Evolutionary conservation across 2,113 vertebrate species (phyloP).

Genomic region (Illadopsis cleaveri): DNA sequence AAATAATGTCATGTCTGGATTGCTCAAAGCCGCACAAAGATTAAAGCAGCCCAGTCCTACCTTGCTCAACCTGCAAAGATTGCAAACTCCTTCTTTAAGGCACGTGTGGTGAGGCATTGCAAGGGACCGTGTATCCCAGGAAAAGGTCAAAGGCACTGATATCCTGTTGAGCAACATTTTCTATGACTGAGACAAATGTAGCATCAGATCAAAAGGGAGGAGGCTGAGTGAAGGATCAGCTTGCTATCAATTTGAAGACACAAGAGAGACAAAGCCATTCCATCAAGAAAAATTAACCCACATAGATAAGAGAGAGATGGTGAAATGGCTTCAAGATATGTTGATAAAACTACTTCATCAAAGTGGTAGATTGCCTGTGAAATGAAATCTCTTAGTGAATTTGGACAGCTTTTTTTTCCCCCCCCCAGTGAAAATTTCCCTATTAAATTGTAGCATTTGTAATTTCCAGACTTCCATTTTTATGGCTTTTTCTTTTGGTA

Average conservation of each 20-base stretch:
- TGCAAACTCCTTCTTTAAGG: conserved; percentile 24
- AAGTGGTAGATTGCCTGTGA: background rate
- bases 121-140: conserved; percentile 41
- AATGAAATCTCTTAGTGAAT: background rate
- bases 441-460: background rate
- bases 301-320: conserved; percentile 15
- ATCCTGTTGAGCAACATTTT: conserved; percentile 72
- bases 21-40: conserved; percentile 57
- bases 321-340: background rate
- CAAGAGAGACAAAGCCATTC: conserved; percentile 59
- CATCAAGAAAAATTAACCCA: conserved; percentile 53
- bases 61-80: conserved; percentile 56
- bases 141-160: conserved; percentile 62
- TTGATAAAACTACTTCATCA: background rate
- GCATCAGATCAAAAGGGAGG: conserved; percentile 62
- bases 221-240: conserved; percentile 38
- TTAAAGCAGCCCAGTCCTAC: conserved; percentile 30
- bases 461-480: background rate
- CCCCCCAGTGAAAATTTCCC: background rate
- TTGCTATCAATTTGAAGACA: conserved; percentile 45
- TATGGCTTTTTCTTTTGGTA: background rate
- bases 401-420: background rate
- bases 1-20: background rate
- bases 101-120: conserved; percentile 13
- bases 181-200: conserved; percentile 55